phyloP scores from a whole-genome alignment of 2,797 vertebrate species.

The Mionectes olivaceus region DNA sequence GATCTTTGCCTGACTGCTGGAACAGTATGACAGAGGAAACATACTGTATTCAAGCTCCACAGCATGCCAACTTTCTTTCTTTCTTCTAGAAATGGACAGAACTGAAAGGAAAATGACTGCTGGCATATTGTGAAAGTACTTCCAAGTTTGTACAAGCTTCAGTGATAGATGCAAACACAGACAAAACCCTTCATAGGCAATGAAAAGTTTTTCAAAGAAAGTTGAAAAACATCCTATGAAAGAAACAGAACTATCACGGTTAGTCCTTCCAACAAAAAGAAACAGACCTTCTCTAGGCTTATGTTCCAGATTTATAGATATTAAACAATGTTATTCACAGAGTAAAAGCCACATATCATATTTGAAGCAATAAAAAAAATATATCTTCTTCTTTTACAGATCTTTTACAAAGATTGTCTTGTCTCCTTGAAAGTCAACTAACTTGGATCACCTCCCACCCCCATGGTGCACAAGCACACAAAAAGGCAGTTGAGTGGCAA shows the following conservation, averaged over 20 bases:
- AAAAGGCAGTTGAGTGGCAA: neutral
- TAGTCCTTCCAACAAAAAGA: constrained; percentile 51
- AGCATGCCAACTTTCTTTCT: constrained; percentile 38
- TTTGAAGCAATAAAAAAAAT: neutral
- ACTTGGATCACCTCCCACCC: neutral
- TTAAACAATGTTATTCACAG: constrained; percentile 13
- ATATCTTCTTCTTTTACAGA: neutral
- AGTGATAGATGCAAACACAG: constrained; percentile 56
- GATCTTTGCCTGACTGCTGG: constrained; percentile 65
- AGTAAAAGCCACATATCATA: neutral
- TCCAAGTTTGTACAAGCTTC: constrained; percentile 49
- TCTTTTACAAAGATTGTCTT: neutral
- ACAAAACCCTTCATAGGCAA: constrained; percentile 6
- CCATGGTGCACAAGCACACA: neutral
- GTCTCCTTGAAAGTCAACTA: neutral
- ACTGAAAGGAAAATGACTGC: constrained; percentile 65
- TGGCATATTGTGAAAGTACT: constrained; percentile 60
- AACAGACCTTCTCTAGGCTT: constrained; percentile 11
- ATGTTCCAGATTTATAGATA: constrained; percentile 43
- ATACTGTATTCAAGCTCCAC: constrained; percentile 39
- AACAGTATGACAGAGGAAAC: constrained; percentile 51
- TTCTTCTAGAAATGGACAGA: constrained; percentile 71
- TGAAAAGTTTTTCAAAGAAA: constrained; percentile 55
- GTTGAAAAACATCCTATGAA: constrained; percentile 37
- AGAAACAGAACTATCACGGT: constrained; percentile 29